A percentile compares a stretch with the other conserved stretches of the same genome.
These are phyloP conservation scores for Cataglyphis altisquamis DNA, from an alignment of 2,888 invertebrate genomes.

Conservation along the genomic window DNA sequence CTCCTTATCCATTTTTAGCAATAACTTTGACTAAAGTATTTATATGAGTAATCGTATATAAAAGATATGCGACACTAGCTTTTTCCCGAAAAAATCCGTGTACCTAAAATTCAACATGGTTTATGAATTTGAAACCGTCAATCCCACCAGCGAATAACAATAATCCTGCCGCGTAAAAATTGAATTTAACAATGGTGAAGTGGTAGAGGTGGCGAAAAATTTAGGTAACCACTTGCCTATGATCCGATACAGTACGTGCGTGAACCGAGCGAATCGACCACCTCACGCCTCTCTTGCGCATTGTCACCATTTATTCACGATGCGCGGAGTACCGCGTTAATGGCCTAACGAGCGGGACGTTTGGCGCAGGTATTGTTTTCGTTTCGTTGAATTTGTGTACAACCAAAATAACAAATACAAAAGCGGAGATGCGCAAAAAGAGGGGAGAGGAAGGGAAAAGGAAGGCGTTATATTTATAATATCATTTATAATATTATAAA, in stretches of 20 bases:
- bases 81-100: neutral
- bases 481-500: neutral
- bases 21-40: too few relatives aligned
- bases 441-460: neutral
- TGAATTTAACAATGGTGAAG: constrained; percentile 32
- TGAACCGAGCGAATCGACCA: constrained; percentile 46
- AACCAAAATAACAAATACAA: constrained; percentile 38
- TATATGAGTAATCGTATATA: too few relatives aligned
- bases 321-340: constrained; percentile 49
- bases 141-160: constrained; percentile 26
- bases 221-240: constrained; percentile 23
- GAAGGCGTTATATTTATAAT: neutral
- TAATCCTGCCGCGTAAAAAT: constrained; percentile 32
- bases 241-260: constrained; percentile 40
- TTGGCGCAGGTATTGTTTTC: constrained; percentile 55
- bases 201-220: constrained; percentile 20
- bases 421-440: neutral
- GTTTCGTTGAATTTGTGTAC: constrained; percentile 47
- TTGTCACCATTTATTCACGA: constrained; percentile 52
- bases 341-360: constrained; percentile 42
- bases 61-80: neutral
- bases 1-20: too few relatives aligned
- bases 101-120: constrained; percentile 20
- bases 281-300: constrained; percentile 32
- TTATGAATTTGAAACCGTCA: constrained; percentile 33